phyloP scores from a whole-genome alignment of 2,888 invertebrate genomes.

The Oxycera nigricornis region DNA sequence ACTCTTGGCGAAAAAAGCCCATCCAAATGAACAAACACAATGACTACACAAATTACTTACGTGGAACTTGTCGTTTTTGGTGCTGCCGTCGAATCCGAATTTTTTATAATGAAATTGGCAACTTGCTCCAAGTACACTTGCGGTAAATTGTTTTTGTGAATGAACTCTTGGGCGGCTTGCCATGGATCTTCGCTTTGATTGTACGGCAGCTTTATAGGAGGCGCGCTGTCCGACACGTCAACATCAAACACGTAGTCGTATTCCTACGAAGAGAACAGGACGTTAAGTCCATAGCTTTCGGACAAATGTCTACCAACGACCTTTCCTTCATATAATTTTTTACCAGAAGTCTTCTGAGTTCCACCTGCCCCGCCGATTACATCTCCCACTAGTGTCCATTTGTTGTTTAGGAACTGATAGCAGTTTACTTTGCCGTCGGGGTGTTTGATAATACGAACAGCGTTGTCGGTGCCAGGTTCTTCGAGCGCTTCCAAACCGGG shows the following conservation, averaged over 20 bases:
- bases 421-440: conserved; percentile 75
- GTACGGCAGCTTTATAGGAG: conserved; percentile 89
- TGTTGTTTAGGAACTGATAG: conserved; percentile 76
- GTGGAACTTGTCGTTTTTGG: not conserved
- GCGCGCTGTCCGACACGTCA: conserved; percentile 91
- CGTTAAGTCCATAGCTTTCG: not conserved
- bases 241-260: conserved; percentile 96
- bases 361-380: conserved; percentile 81
- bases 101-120: conserved; percentile 89
- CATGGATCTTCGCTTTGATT: conserved; percentile 92
- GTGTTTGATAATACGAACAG: conserved; percentile 82
- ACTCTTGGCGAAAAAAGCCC: too few relatives aligned
- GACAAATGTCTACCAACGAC: conserved; percentile 42
- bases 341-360: conserved; percentile 71
- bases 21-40: too few relatives aligned
- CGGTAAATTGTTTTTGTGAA: conserved; percentile 82
- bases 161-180: conserved; percentile 88
- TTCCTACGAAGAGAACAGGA: conserved; percentile 65
- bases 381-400: conserved; percentile 89
- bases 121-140: conserved; percentile 90
- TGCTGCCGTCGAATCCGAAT: conserved; percentile 63
- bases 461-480: conserved; percentile 83
- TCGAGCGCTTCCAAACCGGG: conserved; percentile 81
- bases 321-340: conserved; percentile 82
- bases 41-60: not conserved